Conservation (phyloP, 2,113 vertebrate species). For the Thalassarche chlororhynchos region DNA sequence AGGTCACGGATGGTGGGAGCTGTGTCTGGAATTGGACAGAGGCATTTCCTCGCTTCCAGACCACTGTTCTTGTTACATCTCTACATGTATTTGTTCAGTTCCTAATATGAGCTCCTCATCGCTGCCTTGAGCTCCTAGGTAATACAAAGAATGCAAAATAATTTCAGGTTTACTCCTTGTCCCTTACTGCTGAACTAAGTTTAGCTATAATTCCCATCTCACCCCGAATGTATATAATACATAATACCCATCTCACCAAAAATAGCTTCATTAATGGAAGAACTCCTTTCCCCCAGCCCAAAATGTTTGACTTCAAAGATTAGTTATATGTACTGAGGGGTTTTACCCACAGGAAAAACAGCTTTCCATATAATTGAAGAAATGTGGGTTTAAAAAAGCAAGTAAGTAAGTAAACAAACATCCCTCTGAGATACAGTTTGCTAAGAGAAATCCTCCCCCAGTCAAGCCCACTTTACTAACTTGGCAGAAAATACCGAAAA, state of each 20-base stretch:
- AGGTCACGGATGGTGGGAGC: neutral
- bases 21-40: neutral
- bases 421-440: neutral
- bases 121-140: neutral
- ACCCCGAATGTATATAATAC: neutral
- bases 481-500: conserved; percentile 48
- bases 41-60: neutral
- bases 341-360: conserved; percentile 25
- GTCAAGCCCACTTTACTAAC: neutral
- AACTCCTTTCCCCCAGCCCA: neutral
- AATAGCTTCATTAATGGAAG: conserved; percentile 16
- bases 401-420: conserved; percentile 28
- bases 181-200: neutral
- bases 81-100: neutral
- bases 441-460: neutral
- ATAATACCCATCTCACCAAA: neutral
- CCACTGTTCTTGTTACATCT: neutral
- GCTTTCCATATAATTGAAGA: conserved; percentile 16
- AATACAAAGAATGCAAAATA: neutral
- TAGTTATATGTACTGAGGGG: neutral
- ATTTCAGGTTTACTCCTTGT: neutral
- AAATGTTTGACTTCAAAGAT: conserved; percentile 30
- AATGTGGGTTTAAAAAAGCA: neutral
- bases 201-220: neutral
- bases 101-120: neutral